phyloP scores from a whole-genome alignment of 1,140 invertebrate species.

The Musca domestica region DNA sequence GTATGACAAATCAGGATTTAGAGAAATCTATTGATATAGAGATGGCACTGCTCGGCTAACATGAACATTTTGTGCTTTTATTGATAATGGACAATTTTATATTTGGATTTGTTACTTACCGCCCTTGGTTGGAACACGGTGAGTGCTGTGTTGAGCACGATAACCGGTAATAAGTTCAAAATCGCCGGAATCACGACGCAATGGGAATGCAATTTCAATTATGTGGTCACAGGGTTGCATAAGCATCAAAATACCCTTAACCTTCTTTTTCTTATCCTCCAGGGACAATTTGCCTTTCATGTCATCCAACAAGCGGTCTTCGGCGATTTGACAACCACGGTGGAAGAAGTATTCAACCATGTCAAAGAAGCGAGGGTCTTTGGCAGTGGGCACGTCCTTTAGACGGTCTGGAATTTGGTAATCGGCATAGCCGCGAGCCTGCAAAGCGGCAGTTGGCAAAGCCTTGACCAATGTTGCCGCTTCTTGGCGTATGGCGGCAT shows the following conservation, averaged over 20 bases:
- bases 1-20: too few species aligned
- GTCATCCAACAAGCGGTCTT: conserved; percentile 87
- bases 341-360: conserved; percentile 97
- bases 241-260: conserved; percentile 85
- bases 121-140: conserved; percentile 96
- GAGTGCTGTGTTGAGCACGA: conserved; percentile 95
- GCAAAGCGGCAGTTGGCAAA: conserved; percentile 57
- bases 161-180: conserved; percentile 98
- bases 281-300: conserved; percentile 73
- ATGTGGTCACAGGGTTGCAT: conserved; percentile 96
- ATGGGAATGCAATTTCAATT: conserved; percentile 90
- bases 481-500: conserved; percentile 48
- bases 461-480: conserved; percentile 54
- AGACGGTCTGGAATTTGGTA: conserved; percentile 85
- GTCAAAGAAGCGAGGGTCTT: conserved; percentile 83
- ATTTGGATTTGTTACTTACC: conserved; percentile 61
- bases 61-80: too few species aligned
- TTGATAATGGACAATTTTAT: background rate
- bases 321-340: conserved; percentile 80
- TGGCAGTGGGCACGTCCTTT: conserved; percentile 72
- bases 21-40: too few species aligned
- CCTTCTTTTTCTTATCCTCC: conserved; percentile 89
- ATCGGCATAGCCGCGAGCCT: conserved; percentile 63
- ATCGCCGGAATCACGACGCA: conserved; percentile 91
- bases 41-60: too few species aligned